phyloP scores from a whole-genome alignment of 2,797 vertebrate species.

The Coilia nasus region DNA sequence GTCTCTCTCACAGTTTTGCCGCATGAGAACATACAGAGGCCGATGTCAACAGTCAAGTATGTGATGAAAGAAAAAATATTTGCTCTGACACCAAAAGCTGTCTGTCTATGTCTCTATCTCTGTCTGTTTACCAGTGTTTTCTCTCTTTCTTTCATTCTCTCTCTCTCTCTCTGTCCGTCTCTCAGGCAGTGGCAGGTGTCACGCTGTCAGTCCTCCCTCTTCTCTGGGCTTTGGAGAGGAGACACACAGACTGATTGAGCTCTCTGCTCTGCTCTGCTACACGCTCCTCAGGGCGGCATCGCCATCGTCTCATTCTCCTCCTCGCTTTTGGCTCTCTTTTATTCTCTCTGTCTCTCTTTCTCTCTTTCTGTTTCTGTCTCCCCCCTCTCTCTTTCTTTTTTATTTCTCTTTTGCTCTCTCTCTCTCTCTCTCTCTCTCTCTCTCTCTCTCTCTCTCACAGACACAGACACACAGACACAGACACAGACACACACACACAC shows the following conservation, averaged over 20 bases:
- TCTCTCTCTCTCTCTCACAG: no score
- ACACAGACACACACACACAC: no score
- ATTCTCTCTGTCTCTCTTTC: no score
- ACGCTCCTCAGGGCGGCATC: background rate
- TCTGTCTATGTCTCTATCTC: conserved; percentile 1
- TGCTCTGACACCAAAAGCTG: background rate
- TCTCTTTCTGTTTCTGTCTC: conserved; percentile 15
- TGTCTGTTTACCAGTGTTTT: background rate
- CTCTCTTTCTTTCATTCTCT: background rate
- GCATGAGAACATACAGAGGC: no score
- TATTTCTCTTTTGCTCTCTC: no score
- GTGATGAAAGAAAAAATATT: conserved; percentile 8
- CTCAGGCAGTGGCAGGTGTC: background rate
- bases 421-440: no score
- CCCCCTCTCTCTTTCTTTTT: background rate
- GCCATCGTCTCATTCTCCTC: background rate
- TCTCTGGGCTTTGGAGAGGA: background rate
- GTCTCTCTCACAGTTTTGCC: no score
- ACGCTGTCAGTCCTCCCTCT: background rate
- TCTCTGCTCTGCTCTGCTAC: background rate
- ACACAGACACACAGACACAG: background rate
- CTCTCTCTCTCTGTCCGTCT: conserved; percentile 47
- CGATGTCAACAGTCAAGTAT: background rate
- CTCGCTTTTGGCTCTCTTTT: background rate
- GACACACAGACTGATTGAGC: conserved; percentile 23